Evolutionary conservation across 2,113 vertebrate species (phyloP).

Genomic region (Crypturellus undulatus): DNA sequence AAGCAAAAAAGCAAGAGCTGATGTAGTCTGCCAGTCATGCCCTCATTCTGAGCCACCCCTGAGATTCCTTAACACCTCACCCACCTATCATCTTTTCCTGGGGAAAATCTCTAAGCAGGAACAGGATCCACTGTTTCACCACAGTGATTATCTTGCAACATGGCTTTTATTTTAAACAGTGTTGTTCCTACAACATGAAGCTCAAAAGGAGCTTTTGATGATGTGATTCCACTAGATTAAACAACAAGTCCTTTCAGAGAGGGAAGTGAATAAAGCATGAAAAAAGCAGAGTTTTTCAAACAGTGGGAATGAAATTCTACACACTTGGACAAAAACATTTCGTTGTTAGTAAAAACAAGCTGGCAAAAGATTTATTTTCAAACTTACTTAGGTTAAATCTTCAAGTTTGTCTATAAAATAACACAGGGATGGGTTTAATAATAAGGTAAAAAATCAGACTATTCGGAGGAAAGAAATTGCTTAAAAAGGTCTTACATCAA

Average conservation of each 20-base stretch:
- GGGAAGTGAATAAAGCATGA: not conserved
- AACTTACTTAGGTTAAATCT: not conserved
- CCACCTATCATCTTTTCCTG: not conserved
- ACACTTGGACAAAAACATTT: not conserved
- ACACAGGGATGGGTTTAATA: rapidly evolving
- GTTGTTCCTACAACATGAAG: not conserved
- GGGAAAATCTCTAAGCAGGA: not conserved
- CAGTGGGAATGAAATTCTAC: not conserved
- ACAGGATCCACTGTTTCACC: not conserved
- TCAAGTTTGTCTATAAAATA: rapidly evolving
- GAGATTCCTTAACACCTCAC: not conserved
- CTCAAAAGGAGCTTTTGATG: not conserved
- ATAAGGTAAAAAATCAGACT: not conserved
- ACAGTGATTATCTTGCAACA: rapidly evolving
- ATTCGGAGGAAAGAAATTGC: not conserved
- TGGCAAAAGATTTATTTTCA: not conserved
- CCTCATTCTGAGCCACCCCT: not conserved
- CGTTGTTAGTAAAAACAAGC: not conserved
- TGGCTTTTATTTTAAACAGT: not conserved
- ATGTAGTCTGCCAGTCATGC: not conserved
- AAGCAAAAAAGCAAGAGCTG: not conserved
- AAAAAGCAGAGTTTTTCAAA: not conserved
- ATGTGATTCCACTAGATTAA: not conserved
- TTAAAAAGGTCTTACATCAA: not conserved
- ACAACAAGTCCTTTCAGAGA: not conserved